These are phyloP conservation scores for Sweltsa coloradensis DNA, from an alignment of 1,140 invertebrate species.

Conservation along the genomic window DNA sequence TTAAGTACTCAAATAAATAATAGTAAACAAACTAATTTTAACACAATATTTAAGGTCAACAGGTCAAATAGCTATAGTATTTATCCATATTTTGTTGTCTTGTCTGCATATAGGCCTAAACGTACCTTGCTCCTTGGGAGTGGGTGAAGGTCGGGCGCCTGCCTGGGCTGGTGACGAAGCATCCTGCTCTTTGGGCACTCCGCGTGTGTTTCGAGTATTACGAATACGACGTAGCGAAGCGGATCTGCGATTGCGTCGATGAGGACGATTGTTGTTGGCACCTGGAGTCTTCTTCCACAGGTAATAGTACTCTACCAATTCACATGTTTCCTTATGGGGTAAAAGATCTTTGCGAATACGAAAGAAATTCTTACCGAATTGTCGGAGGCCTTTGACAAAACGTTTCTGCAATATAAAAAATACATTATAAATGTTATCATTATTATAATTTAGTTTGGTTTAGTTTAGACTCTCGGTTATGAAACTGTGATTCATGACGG, in stretches of 20 bases:
- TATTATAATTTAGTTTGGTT: neutral
- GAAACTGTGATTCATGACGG: too few species aligned
- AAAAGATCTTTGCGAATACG: conserved; percentile 92
- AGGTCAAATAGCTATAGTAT: neutral
- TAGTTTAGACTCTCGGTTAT: too few species aligned
- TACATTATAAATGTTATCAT: conserved; percentile 9
- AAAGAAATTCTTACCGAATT: conserved; percentile 99
- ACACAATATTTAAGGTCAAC: neutral
- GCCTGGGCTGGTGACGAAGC: conserved; percentile 17
- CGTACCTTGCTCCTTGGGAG: conserved; percentile 25
- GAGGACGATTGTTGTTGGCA: conserved; percentile 85
- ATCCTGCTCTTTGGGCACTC: conserved; percentile 25
- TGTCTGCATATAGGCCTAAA: neutral
- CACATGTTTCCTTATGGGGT: conserved; percentile 91
- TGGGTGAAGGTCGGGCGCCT: conserved; percentile 24
- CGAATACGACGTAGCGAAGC: conserved; percentile 80
- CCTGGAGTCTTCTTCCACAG: conserved; percentile 99
- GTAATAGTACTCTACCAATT: conserved; percentile 98
- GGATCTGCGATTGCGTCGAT: conserved; percentile 68
- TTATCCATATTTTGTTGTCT: neutral
- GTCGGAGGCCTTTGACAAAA: conserved; percentile 94
- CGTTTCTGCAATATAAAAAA: conserved; percentile 50
- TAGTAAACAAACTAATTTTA: neutral
- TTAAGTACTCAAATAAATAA: neutral
- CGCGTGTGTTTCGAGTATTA: conserved; percentile 57